These are phyloP conservation scores for Polia nebulosa DNA, from an alignment of 2,888 invertebrate genomes.

Conservation along the genomic window DNA sequence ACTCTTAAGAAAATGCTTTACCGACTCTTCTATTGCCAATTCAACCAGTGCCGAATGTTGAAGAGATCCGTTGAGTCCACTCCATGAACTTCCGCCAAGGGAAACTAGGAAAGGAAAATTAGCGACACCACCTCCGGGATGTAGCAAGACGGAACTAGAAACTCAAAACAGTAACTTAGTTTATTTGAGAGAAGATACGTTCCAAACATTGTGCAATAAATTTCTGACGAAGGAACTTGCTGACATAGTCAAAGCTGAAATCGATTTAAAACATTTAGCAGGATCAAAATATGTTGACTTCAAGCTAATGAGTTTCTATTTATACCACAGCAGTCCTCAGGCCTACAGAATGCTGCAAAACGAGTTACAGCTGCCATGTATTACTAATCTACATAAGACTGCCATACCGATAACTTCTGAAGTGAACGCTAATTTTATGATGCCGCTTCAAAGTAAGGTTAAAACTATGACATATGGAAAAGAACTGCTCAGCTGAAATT, in stretches of 20 bases:
- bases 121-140: slow-evolving; percentile 12
- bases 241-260: slow-evolving; percentile 53
- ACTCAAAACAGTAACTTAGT: slow-evolving; percentile 15
- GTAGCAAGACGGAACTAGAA: slow-evolving; percentile 28
- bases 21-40: slow-evolving; percentile 30
- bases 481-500: slow-evolving; percentile 55
- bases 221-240: slow-evolving; percentile 55
- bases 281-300: slow-evolving; percentile 40
- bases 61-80: too few relatives aligned
- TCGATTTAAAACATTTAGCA: slow-evolving; percentile 31
- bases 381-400: slow-evolving; percentile 25
- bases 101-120: slow-evolving; percentile 15
- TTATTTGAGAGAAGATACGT: slow-evolving; percentile 26
- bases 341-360: slow-evolving; percentile 59
- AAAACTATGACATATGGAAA: slow-evolving; percentile 57
- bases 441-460: slow-evolving; percentile 48
- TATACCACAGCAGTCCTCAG: slow-evolving; percentile 61
- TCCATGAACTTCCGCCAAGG: not conserved
- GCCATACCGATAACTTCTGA: slow-evolving; percentile 50
- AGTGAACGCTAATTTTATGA: slow-evolving; percentile 50
- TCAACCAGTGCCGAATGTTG: not conserved
- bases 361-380: slow-evolving; percentile 52
- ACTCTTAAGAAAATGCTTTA: slow-evolving; percentile 23
- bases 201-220: slow-evolving; percentile 43
- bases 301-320: slow-evolving; percentile 57